Conservation (phyloP, 2,113 vertebrate genomes). For the Vimba vimba region DNA sequence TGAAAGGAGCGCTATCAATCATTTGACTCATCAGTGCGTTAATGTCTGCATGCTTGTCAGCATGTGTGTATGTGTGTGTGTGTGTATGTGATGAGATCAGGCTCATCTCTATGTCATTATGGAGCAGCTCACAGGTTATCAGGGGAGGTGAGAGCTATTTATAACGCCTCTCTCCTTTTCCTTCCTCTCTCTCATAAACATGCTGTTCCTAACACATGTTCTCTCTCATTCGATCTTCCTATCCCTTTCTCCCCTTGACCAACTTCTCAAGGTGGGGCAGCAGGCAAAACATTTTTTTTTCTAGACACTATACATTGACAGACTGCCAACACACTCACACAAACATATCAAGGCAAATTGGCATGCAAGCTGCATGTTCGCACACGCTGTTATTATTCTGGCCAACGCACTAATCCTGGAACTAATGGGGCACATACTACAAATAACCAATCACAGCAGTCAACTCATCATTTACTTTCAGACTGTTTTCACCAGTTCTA, state of each 20-base stretch:
- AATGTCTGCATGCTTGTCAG: constrained; percentile 45
- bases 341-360: not conserved
- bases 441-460: not conserved
- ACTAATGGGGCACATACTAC: not conserved
- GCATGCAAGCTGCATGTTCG: not conserved
- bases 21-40: constrained; percentile 52
- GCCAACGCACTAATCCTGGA: not conserved
- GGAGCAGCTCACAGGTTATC: constrained; percentile 49
- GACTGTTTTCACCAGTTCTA: not conserved
- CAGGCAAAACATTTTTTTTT: constrained; percentile 12
- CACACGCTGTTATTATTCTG: not conserved
- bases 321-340: not conserved
- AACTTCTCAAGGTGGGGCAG: constrained; percentile 27
- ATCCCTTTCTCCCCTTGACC: constrained; percentile 40
- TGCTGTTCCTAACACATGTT: not conserved
- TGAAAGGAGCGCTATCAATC: constrained; percentile 50
- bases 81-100: constrained; percentile 35
- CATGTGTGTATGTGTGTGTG: constrained; percentile 25
- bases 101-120: constrained; percentile 55
- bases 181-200: constrained; percentile 15
- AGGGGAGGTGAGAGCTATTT: constrained; percentile 41
- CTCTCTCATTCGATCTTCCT: not conserved
- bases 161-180: constrained; percentile 5
- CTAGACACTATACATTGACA: not conserved
- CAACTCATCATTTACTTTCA: not conserved